Evolutionary conservation across 2,797 vertebrate genomes (phyloP).

Genomic region (Catostomus latipinnis): DNA sequence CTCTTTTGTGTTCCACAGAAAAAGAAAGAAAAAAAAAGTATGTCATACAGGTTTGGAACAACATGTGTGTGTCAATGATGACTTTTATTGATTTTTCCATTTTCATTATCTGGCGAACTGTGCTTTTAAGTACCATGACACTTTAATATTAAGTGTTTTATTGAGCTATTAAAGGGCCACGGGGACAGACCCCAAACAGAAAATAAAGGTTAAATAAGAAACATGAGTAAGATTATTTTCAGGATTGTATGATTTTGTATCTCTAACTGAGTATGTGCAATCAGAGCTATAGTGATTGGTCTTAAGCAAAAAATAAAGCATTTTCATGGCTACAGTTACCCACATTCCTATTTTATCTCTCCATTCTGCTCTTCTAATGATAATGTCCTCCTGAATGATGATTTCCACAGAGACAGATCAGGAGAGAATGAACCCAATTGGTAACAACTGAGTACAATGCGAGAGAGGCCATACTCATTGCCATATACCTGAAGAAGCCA

Average conservation of each 20-base stretch:
- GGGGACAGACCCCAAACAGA: too few relatives aligned
- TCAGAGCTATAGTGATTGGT: neutral
- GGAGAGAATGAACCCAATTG: conserved; percentile 60
- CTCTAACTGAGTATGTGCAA: neutral
- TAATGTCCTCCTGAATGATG: conserved; percentile 57
- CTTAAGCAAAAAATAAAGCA: conserved; percentile 31
- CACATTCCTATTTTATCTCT: conserved; percentile 54
- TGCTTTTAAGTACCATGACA: too few relatives aligned
- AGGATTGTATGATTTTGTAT: neutral
- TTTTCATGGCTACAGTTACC: conserved; percentile 54
- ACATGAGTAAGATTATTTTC: neutral
- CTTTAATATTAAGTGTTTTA: too few relatives aligned
- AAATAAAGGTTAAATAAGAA: too few relatives aligned
- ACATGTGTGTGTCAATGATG: too few relatives aligned
- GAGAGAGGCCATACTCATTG: conserved; percentile 60
- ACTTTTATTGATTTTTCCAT: too few relatives aligned
- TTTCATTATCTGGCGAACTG: too few relatives aligned
- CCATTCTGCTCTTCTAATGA: conserved; percentile 56
- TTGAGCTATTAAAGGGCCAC: too few relatives aligned
- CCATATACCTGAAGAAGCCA: conserved; percentile 73
- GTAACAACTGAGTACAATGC: conserved; percentile 62
- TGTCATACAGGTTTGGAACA: too few relatives aligned
- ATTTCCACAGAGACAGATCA: conserved; percentile 62
- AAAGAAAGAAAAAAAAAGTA: too few relatives aligned
- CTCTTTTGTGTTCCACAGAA: too few relatives aligned